Evolutionary conservation across 2,888 invertebrate species (phyloP).

Genomic region (Ochropleura plecta): DNA sequence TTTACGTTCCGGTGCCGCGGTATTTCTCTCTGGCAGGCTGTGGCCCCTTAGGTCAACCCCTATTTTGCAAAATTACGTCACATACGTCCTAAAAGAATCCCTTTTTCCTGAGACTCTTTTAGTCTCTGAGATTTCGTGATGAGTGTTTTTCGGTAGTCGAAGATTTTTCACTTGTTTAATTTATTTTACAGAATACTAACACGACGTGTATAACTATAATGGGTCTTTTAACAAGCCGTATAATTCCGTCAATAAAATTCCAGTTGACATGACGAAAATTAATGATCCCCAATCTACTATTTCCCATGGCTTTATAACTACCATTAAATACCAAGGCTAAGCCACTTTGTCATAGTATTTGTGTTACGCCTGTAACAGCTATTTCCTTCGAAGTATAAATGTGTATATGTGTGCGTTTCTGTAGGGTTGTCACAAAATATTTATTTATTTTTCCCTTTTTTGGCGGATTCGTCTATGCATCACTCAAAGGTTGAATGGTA

Average conservation of each 20-base stretch:
- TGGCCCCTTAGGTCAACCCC: no score
- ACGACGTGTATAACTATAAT: neutral
- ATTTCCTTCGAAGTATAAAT: constrained; percentile 41
- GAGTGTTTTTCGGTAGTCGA: no score
- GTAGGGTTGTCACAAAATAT: neutral
- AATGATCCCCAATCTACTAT: constrained; percentile 15
- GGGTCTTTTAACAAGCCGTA: neutral
- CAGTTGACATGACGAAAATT: constrained; percentile 16
- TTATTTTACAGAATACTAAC: neutral
- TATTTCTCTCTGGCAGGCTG: no score
- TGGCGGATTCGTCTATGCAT: no score
- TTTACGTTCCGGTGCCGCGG: no score
- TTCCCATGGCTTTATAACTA: constrained; percentile 10
- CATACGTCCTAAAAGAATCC: no score
- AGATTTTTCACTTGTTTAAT: no score
- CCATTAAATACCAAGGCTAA: constrained; percentile 59
- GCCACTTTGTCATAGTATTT: constrained; percentile 51
- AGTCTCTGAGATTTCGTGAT: no score
- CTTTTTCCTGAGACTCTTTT: no score
- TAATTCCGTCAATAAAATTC: neutral
- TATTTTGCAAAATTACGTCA: no score
- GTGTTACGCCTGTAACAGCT: constrained; percentile 14
- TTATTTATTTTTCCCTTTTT: neutral
- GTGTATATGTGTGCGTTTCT: constrained; percentile 17
- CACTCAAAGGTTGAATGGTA: no score